Percentiles rank a stretch among this genome's conserved stretches.
Evolutionary conservation across 2,888 invertebrate species (phyloP).

Genomic region (Pristionchus fissidentatus): DNA sequence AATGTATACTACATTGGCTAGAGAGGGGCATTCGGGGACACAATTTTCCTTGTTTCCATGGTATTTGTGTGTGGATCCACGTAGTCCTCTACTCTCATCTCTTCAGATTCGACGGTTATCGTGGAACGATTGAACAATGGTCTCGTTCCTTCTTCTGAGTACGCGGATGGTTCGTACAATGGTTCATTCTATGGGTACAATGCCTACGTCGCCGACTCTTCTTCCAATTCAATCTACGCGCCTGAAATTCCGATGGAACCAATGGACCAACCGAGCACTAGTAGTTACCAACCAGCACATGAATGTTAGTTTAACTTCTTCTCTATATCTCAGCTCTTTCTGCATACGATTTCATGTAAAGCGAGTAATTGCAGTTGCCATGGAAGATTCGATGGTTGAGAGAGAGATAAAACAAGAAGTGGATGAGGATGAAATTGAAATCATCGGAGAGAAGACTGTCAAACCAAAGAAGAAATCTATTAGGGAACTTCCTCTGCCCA

Average conservation of each 20-base stretch:
- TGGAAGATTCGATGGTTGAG: background rate
- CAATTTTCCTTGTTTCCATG: no score
- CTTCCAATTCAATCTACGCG: constrained; percentile 33
- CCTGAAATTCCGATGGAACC: constrained; percentile 32
- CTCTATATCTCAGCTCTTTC: background rate
- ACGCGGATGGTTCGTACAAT: constrained; percentile 10
- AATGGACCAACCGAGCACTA: background rate
- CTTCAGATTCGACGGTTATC: constrained; percentile 17
- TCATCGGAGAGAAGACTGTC: constrained; percentile 2
- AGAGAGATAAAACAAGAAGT: background rate
- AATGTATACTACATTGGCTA: background rate
- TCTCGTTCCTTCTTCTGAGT: constrained; percentile 15
- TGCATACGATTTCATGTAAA: no score
- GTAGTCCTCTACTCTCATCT: background rate
- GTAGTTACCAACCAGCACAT: background rate
- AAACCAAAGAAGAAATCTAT: constrained; percentile 42
- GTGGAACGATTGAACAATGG: constrained; percentile 18
- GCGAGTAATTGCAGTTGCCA: background rate
- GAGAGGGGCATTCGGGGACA: background rate
- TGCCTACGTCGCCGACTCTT: constrained; percentile 41
- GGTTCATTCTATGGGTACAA: constrained; percentile 48
- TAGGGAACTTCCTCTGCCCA: constrained; percentile 33
- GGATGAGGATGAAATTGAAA: constrained; percentile 6
- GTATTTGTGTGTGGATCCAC: background rate
- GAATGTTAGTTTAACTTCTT: background rate